Evolutionary conservation across 2,113 vertebrate species (phyloP).

Genomic region (Nicator chloris): DNA sequence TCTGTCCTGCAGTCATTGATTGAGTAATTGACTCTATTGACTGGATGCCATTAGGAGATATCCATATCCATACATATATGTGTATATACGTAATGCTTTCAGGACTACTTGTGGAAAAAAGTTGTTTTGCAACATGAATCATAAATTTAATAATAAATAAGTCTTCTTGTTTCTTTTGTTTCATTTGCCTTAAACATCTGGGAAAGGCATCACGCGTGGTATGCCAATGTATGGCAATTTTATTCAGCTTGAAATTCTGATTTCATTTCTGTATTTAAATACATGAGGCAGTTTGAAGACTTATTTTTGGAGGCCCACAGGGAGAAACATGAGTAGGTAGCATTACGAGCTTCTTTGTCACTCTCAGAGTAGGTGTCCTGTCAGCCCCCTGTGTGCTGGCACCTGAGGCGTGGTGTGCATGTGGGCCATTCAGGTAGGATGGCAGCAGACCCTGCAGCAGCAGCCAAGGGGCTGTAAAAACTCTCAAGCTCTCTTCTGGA

Average conservation of each 20-base stretch:
- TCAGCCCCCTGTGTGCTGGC: not conserved
- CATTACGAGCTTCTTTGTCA: not conserved
- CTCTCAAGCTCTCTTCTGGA: not conserved
- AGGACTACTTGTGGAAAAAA: not conserved
- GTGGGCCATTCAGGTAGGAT: rapidly evolving
- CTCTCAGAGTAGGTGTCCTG: rapidly evolving
- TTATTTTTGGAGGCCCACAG: not conserved
- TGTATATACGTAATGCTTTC: not conserved
- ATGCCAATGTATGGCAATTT: not conserved
- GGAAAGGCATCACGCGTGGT: not conserved
- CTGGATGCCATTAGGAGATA: not conserved
- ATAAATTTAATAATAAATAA: too few species aligned
- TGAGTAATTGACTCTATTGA: not conserved
- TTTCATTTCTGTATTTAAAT: not conserved
- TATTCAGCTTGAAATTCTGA: not conserved
- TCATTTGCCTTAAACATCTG: not conserved
- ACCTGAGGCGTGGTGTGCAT: rapidly evolving
- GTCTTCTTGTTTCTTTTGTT: not conserved
- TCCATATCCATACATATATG: not conserved
- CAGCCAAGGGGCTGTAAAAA: rapidly evolving
- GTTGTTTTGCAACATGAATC: not conserved
- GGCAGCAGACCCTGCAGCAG: not conserved
- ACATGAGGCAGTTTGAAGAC: not conserved
- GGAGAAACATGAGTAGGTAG: not conserved
- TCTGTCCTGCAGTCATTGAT: not conserved